Conservation (phyloP, 2,797 vertebrate genomes). For the Coluber constrictor region DNA sequence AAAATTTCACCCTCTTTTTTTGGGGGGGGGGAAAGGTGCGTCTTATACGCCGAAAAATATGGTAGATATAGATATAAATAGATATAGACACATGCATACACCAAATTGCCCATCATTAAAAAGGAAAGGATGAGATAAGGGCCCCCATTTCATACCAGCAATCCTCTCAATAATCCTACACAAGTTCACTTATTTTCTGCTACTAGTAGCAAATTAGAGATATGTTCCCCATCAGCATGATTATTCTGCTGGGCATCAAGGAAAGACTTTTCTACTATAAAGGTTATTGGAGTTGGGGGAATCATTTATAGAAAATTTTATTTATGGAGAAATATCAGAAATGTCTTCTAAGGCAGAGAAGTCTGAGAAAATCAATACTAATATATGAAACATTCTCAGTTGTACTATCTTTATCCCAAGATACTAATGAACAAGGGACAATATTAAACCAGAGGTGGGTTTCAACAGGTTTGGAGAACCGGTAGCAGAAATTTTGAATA, state of each 20-base stretch:
- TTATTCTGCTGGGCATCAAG: neutral
- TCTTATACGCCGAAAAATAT: no score
- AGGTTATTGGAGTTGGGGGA: neutral
- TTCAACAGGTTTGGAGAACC: no score
- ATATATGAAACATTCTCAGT: neutral
- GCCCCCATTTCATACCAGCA: neutral
- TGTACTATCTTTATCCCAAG: neutral
- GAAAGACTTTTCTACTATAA: neutral
- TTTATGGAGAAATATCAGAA: neutral
- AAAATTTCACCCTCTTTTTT: no score
- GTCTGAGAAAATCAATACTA: neutral
- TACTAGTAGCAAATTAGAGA: neutral
- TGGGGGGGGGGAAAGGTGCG: no score
- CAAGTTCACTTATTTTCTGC: neutral
- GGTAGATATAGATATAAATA: neutral
- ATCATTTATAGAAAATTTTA: neutral
- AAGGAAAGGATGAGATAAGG: neutral
- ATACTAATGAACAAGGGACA: neutral
- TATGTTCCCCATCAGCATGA: neutral
- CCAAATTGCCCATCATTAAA: neutral
- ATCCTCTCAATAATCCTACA: neutral
- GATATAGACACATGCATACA: no score
- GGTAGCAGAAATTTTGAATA: no score
- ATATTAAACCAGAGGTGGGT: neutral
- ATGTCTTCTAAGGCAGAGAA: neutral